Conservation (phyloP, 2,113 vertebrate species). For the Chaetodon auriga region DNA sequence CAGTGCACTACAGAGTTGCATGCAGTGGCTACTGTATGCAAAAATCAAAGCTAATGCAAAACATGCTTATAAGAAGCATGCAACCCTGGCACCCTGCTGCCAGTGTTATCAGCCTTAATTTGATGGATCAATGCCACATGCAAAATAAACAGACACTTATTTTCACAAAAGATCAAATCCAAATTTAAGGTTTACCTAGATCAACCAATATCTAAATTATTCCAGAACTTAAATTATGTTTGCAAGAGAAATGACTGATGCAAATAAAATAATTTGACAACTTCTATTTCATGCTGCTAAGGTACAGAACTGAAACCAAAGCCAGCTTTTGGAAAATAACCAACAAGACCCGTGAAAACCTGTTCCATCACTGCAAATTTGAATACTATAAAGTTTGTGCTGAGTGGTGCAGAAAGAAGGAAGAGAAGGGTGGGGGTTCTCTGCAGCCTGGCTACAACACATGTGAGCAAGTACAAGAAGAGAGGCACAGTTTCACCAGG, state of each 20-base stretch:
- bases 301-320: slow-evolving; percentile 42
- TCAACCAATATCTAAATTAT: background rate
- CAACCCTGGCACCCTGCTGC: slow-evolving; percentile 27
- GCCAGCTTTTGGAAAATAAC: slow-evolving; percentile 59
- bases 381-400: slow-evolving; percentile 78
- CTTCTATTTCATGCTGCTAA: slow-evolving; percentile 41
- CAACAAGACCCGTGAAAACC: slow-evolving; percentile 64
- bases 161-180: slow-evolving; percentile 10
- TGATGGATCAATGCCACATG: slow-evolving; percentile 11
- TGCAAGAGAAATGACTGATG: slow-evolving; percentile 7
- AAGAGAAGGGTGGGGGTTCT: slow-evolving; percentile 59
- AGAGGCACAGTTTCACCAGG: slow-evolving; percentile 80
- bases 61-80: slow-evolving; percentile 43
- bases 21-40: slow-evolving; percentile 35
- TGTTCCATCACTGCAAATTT: slow-evolving; percentile 71
- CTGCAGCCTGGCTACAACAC: slow-evolving; percentile 73
- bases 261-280: slow-evolving; percentile 48
- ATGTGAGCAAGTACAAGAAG: slow-evolving; percentile 77
- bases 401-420: slow-evolving; percentile 73
- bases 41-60: slow-evolving; percentile 61
- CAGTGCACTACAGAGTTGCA: slow-evolving; percentile 12
- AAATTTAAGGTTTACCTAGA: slow-evolving; percentile 1
- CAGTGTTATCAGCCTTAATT: slow-evolving; percentile 29
- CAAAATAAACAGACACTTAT: slow-evolving; percentile 5
- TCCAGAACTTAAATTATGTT: slow-evolving; percentile 10